Base-by-base conservation (phyloP, 2,113 vertebrate species). In the Podarcis cretensis region DNA sequence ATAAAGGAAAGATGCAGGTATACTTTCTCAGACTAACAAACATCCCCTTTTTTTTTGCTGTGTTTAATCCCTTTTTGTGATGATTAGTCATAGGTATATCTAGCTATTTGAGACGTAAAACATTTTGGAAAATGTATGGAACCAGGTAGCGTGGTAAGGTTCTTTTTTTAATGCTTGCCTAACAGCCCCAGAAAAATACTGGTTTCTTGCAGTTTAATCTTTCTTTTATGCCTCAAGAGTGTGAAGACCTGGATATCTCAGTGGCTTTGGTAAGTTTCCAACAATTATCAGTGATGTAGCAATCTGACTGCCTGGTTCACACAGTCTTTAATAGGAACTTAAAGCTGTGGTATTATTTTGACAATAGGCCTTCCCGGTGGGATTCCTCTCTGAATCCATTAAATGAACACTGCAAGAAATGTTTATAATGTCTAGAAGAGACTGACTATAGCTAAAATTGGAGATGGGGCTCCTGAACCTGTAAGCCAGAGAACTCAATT, bases 361-460 rank as follows among this genome's bases (percentile, higher is more conserved):
- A 82, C 20, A 90, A 6, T 25, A 87, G 43, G 35, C 77, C 7
- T 94, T 37, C 59, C 3, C 21, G 65, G 2, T 87, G 86, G 81
- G 75, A 32, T 57, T 93, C 93, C 79, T 74, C 66, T 89, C 87
- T 87, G 78, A 30, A 59, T 78, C 25, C 77, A 35, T 75, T 77
- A 90, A 92, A 23, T 69, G 27, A 35, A 87, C 13, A n/a, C 8
- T 71, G 25, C 23, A n/a, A 94, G 69, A 86, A 92, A 78, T 93
- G 77, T 90, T 94, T 93, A 57, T 83, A 90, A 75, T 81, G 80
- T 66, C 78, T 8, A n/a, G 1, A 71, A 83, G 91, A 87, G 57
- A 27, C 21, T 81, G 84, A 69, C 83, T 92, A 77, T n/a, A 65
- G 23, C 23, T 90, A 35, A 95, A 91, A 89, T 69, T 73, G 88